Percentiles rank a stretch among this genome's conserved stretches.
Evolutionary conservation across 1,140 invertebrate species (phyloP).

Genomic region (Pseudoatta argentina): DNA sequence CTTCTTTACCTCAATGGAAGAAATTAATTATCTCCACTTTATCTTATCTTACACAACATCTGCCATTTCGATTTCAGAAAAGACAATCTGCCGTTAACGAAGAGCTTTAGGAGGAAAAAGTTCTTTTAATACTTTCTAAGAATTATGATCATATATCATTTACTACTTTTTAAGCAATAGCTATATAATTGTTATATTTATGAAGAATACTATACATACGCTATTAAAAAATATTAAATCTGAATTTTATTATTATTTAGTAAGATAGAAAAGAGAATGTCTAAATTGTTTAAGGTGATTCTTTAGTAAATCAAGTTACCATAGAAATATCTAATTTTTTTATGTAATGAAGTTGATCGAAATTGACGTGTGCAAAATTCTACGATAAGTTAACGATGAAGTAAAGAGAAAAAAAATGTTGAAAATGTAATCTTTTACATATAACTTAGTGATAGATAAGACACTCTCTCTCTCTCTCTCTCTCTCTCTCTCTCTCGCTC

Average conservation of each 20-base stretch:
- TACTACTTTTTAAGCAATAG: background rate
- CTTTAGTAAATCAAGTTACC: no score
- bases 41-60: conserved; percentile 63
- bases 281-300: background rate
- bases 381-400: no score
- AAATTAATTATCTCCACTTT: conserved; percentile 68
- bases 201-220: background rate
- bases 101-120: background rate
- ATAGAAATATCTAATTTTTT: no score
- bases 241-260: background rate
- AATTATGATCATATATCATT: conserved; percentile 2
- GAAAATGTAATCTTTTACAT: no score
- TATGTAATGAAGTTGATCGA: no score
- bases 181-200: background rate
- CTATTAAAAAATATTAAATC: background rate
- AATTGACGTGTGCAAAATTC: no score
- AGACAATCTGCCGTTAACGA: conserved; percentile 32
- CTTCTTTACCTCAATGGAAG: conserved; percentile 50
- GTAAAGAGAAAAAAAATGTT: no score
- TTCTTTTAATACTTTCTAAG: conserved; percentile 7
- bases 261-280: background rate
- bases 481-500: no score
- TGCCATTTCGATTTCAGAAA: conserved; percentile 36
- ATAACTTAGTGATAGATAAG: no score
- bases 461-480: no score